Base-by-base conservation (phyloP, 2,888 invertebrate genomes). In the Drosophila merina region DNA sequence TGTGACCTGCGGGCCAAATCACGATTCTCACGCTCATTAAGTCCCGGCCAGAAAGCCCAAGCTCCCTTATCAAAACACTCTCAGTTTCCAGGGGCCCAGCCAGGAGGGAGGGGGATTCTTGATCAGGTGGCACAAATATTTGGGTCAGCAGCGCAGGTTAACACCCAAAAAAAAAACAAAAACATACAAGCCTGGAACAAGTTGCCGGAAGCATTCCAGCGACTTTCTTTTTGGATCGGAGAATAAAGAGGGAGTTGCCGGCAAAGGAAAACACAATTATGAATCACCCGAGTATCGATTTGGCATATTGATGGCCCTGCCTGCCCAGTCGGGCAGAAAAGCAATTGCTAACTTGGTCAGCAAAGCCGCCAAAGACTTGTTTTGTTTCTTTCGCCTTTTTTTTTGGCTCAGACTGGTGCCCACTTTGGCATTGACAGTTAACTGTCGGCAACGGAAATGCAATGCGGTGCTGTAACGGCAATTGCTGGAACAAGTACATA, bases 371-470 rank as follows among this genome's bases (percentile, higher is more conserved):
- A 57, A 52, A 54, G 62, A 56, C 57, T 51, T 48, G 59, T 55
- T 68, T 70, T 42, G 49, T 47, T 45, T 51, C 44, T 36, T 51
- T 50, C 3, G 40, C 31, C 31, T 31, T 52, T 49, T 76, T 64
- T 75, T 74, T 80, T 72, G 75, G 78, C 63, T 58, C 48, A 59
- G 40, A 31, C 52, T 63, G 60, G 62, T 58, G 74, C 76, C 79
- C 74, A 76, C 86, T 82, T 81, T 82, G 82, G 88, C 82, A 83
- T 83, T 83, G 82, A 87, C 82, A 83, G 82, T 82, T 83, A 83
- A 59, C 83, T 82, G 87, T 85, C 85, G 68, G 69, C 84, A 75
- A 59, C 79, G 82, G 82, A 83, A 83, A 87, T 83, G 82, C 88
- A 85, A 75, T 83, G 88, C 75, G 79, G 77, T 83, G 82, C 83